Conservation (phyloP, 2,113 vertebrate species). For the Actenoides hombroni region DNA sequence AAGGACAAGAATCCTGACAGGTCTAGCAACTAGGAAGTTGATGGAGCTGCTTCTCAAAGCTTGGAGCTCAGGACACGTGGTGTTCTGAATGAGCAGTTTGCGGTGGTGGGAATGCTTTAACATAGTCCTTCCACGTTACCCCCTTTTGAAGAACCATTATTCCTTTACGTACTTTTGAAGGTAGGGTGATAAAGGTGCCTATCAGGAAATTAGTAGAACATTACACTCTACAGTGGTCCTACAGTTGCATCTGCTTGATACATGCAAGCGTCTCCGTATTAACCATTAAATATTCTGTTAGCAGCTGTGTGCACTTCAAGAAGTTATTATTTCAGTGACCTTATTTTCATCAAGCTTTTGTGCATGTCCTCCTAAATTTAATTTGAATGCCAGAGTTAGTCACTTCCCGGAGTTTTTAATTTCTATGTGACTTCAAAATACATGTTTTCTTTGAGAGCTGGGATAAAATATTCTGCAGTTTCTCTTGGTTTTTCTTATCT, state of each 20-base stretch:
- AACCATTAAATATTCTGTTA: not conserved
- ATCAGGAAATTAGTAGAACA: not conserved
- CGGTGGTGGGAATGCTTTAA: not conserved
- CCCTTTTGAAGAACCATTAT: not conserved
- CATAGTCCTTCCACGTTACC: accelerated
- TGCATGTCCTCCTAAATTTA: not conserved
- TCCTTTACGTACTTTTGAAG: not conserved
- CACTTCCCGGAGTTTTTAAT: not conserved
- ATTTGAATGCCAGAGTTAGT: not conserved
- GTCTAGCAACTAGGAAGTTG: not conserved
- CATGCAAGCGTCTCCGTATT: not conserved
- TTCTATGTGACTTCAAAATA: not conserved
- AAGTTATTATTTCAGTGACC: not conserved
- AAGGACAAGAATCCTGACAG: not conserved
- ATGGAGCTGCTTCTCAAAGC: not conserved
- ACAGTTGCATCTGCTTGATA: not conserved
- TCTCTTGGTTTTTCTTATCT: not conserved
- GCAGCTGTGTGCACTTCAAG: not conserved
- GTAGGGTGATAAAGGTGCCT: not conserved
- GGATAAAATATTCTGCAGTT: not conserved
- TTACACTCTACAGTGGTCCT: not conserved
- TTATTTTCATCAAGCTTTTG: not conserved
- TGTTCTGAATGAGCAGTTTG: not conserved
- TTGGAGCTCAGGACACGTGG: accelerated
- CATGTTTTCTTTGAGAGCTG: not conserved